phyloP scores from a whole-genome alignment of 2,797 vertebrate species.

The Phataginus tetradactyla region DNA sequence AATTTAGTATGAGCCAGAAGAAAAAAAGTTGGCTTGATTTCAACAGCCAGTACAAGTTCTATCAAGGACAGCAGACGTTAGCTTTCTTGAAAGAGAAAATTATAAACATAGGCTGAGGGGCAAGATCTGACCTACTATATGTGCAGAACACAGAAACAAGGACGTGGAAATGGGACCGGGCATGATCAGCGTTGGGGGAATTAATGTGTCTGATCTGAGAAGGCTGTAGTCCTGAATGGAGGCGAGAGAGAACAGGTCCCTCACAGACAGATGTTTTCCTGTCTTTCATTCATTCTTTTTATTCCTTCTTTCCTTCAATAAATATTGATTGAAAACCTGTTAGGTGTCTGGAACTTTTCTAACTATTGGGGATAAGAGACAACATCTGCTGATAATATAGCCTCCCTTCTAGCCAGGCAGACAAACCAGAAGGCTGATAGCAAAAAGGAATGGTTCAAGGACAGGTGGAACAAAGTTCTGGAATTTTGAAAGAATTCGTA shows the following conservation, averaged over 20 bases:
- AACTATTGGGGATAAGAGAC: background rate
- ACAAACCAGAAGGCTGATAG: background rate
- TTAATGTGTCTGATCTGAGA: background rate
- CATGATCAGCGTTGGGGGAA: background rate
- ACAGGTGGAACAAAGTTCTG: background rate
- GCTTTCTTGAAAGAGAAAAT: background rate
- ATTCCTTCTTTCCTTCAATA: background rate
- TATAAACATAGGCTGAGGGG: background rate
- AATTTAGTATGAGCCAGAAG: background rate
- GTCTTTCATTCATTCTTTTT: background rate
- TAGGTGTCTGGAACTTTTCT: background rate
- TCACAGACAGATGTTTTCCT: background rate
- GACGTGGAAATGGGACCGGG: background rate
- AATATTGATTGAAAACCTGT: background rate
- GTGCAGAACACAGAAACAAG: background rate
- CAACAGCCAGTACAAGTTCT: background rate
- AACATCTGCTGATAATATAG: background rate
- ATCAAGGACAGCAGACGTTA: background rate
- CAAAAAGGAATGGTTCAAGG: background rate
- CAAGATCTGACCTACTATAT: background rate
- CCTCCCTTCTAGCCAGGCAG: background rate
- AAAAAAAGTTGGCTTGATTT: background rate
- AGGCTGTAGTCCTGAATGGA: background rate
- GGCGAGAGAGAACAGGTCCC: background rate
- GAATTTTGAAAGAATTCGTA: background rate